A percentile compares a stretch with the other conserved stretches of the same genome.
Conservation (phyloP, 2,888 invertebrate genomes). For the Tachina grossa region DNA sequence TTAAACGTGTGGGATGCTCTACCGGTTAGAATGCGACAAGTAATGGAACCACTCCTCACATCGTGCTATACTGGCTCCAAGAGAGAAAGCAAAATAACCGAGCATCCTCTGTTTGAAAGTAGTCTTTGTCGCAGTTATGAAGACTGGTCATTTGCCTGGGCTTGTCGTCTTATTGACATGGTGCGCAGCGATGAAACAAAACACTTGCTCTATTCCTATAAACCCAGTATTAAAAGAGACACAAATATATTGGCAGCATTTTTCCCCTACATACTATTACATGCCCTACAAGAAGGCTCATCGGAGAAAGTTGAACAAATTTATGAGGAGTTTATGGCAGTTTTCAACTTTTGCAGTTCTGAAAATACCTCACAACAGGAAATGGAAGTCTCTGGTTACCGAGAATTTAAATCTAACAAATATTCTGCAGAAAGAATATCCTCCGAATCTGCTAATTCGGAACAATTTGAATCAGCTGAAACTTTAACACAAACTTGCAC, state of each 20-base stretch:
- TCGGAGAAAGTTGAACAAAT: conserved; percentile 82
- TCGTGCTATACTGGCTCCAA: conserved; percentile 85
- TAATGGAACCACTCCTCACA: conserved; percentile 89
- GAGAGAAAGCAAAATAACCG: conserved; percentile 77
- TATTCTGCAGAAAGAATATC: conserved; percentile 72
- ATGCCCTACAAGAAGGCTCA: conserved; percentile 85
- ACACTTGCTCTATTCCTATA: conserved; percentile 87
- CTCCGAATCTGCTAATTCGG: conserved; percentile 11
- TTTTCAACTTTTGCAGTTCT: conserved; percentile 81
- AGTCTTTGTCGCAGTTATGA: conserved; percentile 87
- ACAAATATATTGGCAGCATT: conserved; percentile 88
- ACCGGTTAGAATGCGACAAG: conserved; percentile 88
- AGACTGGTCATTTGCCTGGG: conserved; percentile 91
- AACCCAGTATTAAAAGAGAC: conserved; percentile 90
- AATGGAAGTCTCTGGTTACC: conserved; percentile 73
- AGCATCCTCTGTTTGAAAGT: conserved; percentile 87
- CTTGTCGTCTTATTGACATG: conserved; percentile 86
- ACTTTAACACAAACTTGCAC: conserved; percentile 83
- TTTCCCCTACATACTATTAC: conserved; percentile 88
- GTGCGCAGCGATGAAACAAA: conserved; percentile 86
- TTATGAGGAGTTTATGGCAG: conserved; percentile 84
- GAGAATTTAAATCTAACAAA: conserved; percentile 77
- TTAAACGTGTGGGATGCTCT: conserved; percentile 88
- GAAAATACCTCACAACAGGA: conserved; percentile 60
- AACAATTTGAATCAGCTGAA: conserved; percentile 69